A percentile compares a stretch with the other conserved stretches of the same genome.
These are phyloP conservation scores for Brachyopa scutellaris DNA, from an alignment of 2,888 invertebrate genomes.

Conservation along the genomic window DNA sequence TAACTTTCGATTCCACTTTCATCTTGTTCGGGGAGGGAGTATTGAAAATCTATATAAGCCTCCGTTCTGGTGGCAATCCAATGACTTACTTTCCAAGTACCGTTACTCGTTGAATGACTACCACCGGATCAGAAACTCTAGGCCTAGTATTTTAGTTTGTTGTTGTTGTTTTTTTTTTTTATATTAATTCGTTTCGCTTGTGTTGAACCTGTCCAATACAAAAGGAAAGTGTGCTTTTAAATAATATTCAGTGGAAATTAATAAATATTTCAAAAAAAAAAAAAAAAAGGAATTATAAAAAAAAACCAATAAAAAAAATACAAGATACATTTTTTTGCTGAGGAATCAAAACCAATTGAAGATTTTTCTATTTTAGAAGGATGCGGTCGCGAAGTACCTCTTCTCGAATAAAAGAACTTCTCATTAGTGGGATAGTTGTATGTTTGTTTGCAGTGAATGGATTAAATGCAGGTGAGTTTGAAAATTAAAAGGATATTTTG, in stretches of 20 bases:
- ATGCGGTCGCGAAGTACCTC: constrained; percentile 43
- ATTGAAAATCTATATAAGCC: constrained; percentile 66
- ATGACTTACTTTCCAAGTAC: constrained; percentile 63
- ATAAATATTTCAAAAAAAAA: not conserved
- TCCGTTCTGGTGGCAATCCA: constrained; percentile 49
- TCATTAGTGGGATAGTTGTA: constrained; percentile 37
- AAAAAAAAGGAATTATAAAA: not conserved
- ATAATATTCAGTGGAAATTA: not conserved
- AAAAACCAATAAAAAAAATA: not conserved
- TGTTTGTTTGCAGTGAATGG: constrained; percentile 41
- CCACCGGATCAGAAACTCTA: constrained; percentile 50
- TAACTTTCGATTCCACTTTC: constrained; percentile 34
- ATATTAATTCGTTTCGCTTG: not conserved
- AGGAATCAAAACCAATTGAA: constrained; percentile 1
- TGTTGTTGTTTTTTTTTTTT: not conserved
- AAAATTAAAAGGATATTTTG: not conserved
- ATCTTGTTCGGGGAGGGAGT: not conserved
- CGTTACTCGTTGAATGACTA: constrained; percentile 64
- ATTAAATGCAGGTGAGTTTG: constrained; percentile 57
- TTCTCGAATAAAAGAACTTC: constrained; percentile 34
- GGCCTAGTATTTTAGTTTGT: constrained; percentile 31
- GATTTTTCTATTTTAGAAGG: constrained; percentile 56
- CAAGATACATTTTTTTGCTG: not conserved
- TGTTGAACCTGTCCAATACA: constrained; percentile 33
- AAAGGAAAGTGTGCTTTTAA: constrained; percentile 49